phyloP scores from a whole-genome alignment of 1,140 invertebrate genomes.

The Acromyrmex echinatior region DNA sequence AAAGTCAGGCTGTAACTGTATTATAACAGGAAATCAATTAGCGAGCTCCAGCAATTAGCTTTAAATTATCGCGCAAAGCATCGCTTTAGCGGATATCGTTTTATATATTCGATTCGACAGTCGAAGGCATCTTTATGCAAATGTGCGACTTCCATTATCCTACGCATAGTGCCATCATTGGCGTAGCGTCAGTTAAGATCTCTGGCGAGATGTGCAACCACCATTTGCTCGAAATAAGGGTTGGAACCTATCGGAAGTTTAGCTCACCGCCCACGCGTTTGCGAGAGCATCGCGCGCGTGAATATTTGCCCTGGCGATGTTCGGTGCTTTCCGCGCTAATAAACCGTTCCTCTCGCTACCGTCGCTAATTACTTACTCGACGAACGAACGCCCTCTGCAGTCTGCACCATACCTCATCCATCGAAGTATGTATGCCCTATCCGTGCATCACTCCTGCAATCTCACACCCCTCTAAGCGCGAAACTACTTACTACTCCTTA shows the following conservation, averaged over 20 bases:
- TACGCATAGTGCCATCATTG: neutral
- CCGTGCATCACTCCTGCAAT: slow-evolving; percentile 53
- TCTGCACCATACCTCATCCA: slow-evolving; percentile 10
- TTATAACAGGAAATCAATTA: slow-evolving; percentile 10
- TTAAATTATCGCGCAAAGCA: neutral
- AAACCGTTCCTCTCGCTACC: slow-evolving; percentile 76
- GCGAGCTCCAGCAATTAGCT: neutral
- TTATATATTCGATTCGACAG: neutral
- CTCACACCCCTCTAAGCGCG: slow-evolving; percentile 41
- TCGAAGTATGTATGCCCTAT: slow-evolving; percentile 58
- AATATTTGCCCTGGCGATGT: slow-evolving; percentile 78
- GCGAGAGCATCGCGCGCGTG: slow-evolving; percentile 56
- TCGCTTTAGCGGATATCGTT: neutral
- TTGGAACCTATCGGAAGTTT: slow-evolving; percentile 73
- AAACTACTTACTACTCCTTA: slow-evolving; percentile 22
- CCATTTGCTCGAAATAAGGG: slow-evolving; percentile 62
- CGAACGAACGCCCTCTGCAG: slow-evolving; percentile 65
- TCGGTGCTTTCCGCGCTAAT: slow-evolving; percentile 79
- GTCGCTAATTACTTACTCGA: slow-evolving; percentile 80
- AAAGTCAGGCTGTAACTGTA: neutral
- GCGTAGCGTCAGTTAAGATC: slow-evolving; percentile 6
- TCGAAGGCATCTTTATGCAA: neutral
- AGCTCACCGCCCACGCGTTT: slow-evolving; percentile 36
- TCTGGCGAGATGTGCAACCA: slow-evolving; percentile 46
- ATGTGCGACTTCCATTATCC: slow-evolving; percentile 45